Base-by-base conservation (phyloP, 2,113 vertebrate species). In the Perognathus longimembris region DNA sequence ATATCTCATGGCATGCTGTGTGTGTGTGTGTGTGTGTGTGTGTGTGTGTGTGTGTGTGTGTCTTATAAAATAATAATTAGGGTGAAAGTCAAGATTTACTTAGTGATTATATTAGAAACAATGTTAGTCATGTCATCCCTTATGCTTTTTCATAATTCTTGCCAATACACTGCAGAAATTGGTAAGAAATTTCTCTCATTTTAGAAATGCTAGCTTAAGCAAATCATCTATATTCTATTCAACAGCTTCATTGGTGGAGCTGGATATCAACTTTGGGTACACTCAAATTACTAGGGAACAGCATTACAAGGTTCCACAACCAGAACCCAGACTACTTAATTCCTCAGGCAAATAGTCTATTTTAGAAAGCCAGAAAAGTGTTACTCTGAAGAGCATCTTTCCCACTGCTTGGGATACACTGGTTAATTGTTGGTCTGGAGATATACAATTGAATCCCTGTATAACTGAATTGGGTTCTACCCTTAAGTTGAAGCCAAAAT, bases 121-220 rank as follows among this genome's bases (percentile, higher is more conserved):
- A 12, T 40, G 24, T 80, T 88, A 42, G 78, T 21, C 28, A 67
- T 15, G 59, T 34, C 32, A 74, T 81, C 26, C 70, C 34, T 92
- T 64, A 82, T 57, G 59, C 18, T 86, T 92, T 74, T 88, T 85
- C 50, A 54, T 61, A 92, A 83, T 79, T 93, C 57, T 50, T 86
- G 45, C 18, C 90, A 59, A 54, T 40, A 17, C 3, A 50, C 9
- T 70, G 21, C n/a, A 36, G 32, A 75, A 8, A 79, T 24, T 69
- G 28, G 6, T 38, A 66, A 14, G 59, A 17, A 42, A 40, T 67
- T 28, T 21, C 76, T 94, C 40, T 12, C 69, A 76, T 91, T 87
- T 89, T 78, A 80, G 32, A 89, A 85, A 42, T 42, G 32, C 88
- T 40, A 93, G 24, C 15, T 89, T 80, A 82, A 75, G 76, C 70